Evolutionary conservation across 2,113 vertebrate genomes (phyloP), one percentile per base, ranked within the genome.

Genomic region (Nothocercus julius): DNA sequence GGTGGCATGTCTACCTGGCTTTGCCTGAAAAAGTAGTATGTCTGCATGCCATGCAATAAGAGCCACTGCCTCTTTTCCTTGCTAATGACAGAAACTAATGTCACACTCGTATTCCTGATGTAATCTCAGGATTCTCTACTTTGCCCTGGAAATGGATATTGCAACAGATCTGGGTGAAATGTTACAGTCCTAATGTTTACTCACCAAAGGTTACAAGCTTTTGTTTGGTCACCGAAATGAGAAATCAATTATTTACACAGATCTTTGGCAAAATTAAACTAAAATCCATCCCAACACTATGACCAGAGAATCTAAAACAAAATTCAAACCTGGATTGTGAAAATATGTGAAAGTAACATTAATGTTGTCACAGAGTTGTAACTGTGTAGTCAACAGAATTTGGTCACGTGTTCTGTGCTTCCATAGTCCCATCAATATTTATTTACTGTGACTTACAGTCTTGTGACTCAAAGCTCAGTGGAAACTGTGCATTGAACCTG

Each of bases 401-500:
- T 88, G 88, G 70, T 80, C 74, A 27, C 27, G 12, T 24, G 47
- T 76, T 73, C 73, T 90, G 80, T 47, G 49, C 32, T 92, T 91
- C 86, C 66, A 66, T 28, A 82, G 83, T 49, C 36, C 74, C 0
- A 38, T 90, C 85, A 92, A 75, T 93, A 93, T 89, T 93, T 92
- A 85, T 82, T 89, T 92, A 70, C 84, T 88, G 80, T 92, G 90
- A 84, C 27, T 85, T 93, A 81, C 58, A 62, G 18, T 51, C 66
- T 82, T 20, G 24, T 76, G 83, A 76, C 58, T 93, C 56, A 38
- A 89, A 78, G 74, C 58, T 73, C 63, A 79, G 74, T 66, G 47
- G 66, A 94, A 79, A 66, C 14, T 14, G 6, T 79, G 86, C 67
- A 81, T 15, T 72, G 64, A 91, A 64, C 16, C 24, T 30, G 66